Evolutionary conservation across 2,797 vertebrate genomes (phyloP).

Genomic region (Sebastes vulpes): DNA sequence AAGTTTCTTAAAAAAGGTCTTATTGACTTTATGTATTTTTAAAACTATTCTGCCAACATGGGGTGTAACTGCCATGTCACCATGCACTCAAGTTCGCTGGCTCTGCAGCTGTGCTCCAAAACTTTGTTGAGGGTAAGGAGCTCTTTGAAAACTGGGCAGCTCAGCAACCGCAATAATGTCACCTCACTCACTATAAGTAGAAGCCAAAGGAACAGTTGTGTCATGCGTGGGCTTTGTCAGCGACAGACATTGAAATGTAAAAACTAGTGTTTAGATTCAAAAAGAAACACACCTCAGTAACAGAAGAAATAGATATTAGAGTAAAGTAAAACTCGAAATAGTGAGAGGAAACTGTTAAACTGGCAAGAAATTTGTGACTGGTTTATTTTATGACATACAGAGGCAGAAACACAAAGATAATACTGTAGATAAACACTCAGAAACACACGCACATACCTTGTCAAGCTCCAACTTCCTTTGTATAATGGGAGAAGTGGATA

Average conservation of each 20-base stretch:
- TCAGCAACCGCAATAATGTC: conserved; percentile 56
- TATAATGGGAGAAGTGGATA: conserved; percentile 90
- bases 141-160: conserved; percentile 42
- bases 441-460: conserved; percentile 86
- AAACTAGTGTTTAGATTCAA: conserved; percentile 19
- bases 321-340: background rate
- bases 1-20: background rate
- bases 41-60: background rate
- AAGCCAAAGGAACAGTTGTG: conserved; percentile 56
- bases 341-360: background rate
- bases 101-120: conserved; percentile 23
- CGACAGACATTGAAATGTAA: background rate
- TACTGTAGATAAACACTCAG: background rate
- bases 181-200: conserved; percentile 27
- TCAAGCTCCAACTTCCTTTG: conserved; percentile 92
- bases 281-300: background rate
- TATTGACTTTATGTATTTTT: conserved; percentile 8
- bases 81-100: background rate
- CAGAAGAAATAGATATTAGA: background rate
- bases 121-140: conserved; percentile 15
- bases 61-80: conserved; percentile 41
- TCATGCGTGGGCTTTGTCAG: conserved; percentile 51
- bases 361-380: background rate
- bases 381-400: background rate
- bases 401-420: conserved; percentile 4